Evolutionary conservation across 92 coral and sea anemone genomes (phyloP).

Genomic region (Bergia sp.): DNA sequence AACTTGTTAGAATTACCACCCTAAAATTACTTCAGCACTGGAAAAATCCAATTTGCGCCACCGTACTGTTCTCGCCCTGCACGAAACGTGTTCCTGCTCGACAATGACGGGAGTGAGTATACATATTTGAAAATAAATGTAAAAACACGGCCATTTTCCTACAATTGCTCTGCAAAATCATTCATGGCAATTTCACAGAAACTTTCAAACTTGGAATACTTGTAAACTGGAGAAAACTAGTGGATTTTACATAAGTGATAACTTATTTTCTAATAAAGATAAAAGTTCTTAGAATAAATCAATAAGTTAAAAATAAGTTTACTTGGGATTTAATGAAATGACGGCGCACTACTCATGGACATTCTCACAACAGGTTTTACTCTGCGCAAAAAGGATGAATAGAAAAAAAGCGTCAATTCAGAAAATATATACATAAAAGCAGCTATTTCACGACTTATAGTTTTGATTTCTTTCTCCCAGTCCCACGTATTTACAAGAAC

Average conservation of each 20-base stretch:
- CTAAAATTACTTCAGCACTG: neutral
- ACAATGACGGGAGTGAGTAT: neutral
- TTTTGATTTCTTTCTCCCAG: neutral
- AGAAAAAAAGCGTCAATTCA: neutral
- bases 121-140: neutral
- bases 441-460: neutral
- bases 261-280: too few relatives aligned
- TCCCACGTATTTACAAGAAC: conserved; percentile 18
- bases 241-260: neutral
- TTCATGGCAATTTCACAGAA: neutral
- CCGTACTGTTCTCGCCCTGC: too few relatives aligned
- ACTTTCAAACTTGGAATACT: neutral
- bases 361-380: neutral
- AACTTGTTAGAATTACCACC: neutral
- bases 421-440: neutral
- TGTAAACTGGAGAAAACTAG: neutral
- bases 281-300: neutral
- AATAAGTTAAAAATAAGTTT: too few relatives aligned
- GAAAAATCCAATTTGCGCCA: too few relatives aligned
- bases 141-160: neutral
- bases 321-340: neutral
- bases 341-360: neutral
- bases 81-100: neutral
- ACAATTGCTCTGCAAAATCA: neutral
- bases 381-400: neutral